These are phyloP conservation scores for Clepsis dumicolana DNA, from an alignment of 2,888 invertebrate genomes.

Conservation along the genomic window DNA sequence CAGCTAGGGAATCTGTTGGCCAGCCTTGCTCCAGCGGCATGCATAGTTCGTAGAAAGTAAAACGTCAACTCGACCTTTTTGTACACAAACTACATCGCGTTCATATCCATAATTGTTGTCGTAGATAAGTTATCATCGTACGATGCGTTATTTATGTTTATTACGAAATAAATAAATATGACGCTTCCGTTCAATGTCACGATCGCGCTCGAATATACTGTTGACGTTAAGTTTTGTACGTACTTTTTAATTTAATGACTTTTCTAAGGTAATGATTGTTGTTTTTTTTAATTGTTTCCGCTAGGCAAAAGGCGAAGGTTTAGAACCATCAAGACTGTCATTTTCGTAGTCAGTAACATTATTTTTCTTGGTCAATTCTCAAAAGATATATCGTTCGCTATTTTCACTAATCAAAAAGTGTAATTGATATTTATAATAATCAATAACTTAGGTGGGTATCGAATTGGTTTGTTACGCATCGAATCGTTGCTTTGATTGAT, in stretches of 20 bases:
- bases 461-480: neutral
- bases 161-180: neutral
- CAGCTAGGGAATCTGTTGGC: too few species aligned
- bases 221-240: neutral
- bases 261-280: too few species aligned
- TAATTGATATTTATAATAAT: too few species aligned
- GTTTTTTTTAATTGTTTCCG: too few species aligned
- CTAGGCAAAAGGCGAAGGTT: too few species aligned
- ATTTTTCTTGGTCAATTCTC: too few species aligned
- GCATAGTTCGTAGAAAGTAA: neutral
- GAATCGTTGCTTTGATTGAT: conserved; percentile 8
- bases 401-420: too few species aligned
- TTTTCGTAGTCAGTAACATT: too few species aligned
- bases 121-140: conserved; percentile 30
- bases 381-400: too few species aligned
- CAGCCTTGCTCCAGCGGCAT: too few species aligned
- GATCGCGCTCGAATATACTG: neutral
- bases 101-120: conserved; percentile 1
- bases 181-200: conserved; percentile 1
- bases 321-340: too few species aligned
- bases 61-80: neutral
- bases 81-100: neutral
- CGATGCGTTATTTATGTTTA: conserved; percentile 14
- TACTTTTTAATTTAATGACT: neutral
- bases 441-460: neutral